Percentiles rank a stretch among this genome's conserved stretches.
Evolutionary conservation across 2,888 invertebrate species (phyloP).

Genomic region (Electrophaes corylata): DNA sequence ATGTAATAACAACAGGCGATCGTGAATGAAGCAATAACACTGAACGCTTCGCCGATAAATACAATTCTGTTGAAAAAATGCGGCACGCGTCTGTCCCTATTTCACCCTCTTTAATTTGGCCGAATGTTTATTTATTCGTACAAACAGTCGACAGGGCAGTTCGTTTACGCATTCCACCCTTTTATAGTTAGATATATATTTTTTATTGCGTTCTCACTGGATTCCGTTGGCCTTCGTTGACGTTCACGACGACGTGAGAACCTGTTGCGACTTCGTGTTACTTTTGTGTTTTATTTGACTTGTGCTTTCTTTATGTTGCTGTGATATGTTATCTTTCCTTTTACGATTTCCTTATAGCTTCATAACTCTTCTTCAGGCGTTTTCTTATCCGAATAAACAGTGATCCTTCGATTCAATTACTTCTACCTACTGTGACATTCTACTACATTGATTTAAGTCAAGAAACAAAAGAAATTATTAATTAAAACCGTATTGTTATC

Average conservation of each 20-base stretch:
- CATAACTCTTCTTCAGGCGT: constrained; percentile 12
- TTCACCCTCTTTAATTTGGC: constrained; percentile 70
- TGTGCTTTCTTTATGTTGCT: constrained; percentile 34
- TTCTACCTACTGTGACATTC: background rate
- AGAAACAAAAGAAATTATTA: background rate
- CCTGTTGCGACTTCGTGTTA: constrained; percentile 42
- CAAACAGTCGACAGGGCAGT: constrained; percentile 64
- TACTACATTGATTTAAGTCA: background rate
- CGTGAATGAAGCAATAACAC: constrained; percentile 50
- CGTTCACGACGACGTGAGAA: constrained; percentile 39
- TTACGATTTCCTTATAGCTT: constrained; percentile 24
- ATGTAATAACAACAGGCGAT: constrained; percentile 35
- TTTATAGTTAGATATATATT: constrained; percentile 46
- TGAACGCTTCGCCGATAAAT: constrained; percentile 49
- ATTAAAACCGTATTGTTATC: constrained; percentile 1
- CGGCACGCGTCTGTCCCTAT: constrained; percentile 47
- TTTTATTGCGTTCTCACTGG: constrained; percentile 43
- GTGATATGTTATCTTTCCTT: constrained; percentile 22
- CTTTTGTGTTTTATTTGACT: constrained; percentile 39
- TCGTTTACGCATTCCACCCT: constrained; percentile 67
- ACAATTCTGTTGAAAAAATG: constrained; percentile 49
- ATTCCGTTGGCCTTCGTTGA: constrained; percentile 38
- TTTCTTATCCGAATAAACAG: constrained; percentile 1
- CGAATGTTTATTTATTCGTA: constrained; percentile 74
- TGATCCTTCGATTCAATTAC: constrained; percentile 2